Evolutionary conservation across 2,888 invertebrate genomes (phyloP).

Genomic region (Ephialtes manifestator): DNA sequence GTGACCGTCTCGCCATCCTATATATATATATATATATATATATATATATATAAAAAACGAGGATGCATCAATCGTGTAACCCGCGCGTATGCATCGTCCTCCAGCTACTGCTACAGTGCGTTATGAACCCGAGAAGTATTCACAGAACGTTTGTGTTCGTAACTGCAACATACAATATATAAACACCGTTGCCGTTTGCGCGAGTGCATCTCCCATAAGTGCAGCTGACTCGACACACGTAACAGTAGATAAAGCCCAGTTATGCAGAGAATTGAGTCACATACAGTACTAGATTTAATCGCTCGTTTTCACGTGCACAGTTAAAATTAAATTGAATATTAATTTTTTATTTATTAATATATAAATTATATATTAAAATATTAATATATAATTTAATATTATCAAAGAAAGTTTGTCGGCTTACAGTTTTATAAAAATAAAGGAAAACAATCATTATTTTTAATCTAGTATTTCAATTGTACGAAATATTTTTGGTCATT

Average conservation of each 20-base stretch:
- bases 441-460: no score
- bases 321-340: conserved; percentile 1
- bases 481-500: no score
- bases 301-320: conserved; percentile 13
- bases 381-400: no score
- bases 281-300: conserved; percentile 9
- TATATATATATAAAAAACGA: conserved; percentile 34
- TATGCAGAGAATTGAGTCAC: conserved; percentile 42
- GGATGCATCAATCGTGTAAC: conserved; percentile 60
- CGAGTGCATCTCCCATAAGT: conserved; percentile 4
- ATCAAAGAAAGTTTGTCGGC: no score
- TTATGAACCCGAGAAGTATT: conserved; percentile 9
- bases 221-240: neutral
- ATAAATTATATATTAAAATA: no score
- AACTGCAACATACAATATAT: conserved; percentile 2
- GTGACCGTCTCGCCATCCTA: neutral
- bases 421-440: no score
- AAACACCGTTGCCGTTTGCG: neutral
- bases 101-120: neutral
- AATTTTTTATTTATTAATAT: no score
- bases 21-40: neutral
- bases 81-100: conserved; percentile 42
- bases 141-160: conserved; percentile 31
- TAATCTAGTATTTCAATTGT: no score
- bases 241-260: conserved; percentile 32